Evolutionary conservation across 2,888 invertebrate species (phyloP), one percentile per base, ranked within the genome.

Genomic region (Laothoe populi): DNA sequence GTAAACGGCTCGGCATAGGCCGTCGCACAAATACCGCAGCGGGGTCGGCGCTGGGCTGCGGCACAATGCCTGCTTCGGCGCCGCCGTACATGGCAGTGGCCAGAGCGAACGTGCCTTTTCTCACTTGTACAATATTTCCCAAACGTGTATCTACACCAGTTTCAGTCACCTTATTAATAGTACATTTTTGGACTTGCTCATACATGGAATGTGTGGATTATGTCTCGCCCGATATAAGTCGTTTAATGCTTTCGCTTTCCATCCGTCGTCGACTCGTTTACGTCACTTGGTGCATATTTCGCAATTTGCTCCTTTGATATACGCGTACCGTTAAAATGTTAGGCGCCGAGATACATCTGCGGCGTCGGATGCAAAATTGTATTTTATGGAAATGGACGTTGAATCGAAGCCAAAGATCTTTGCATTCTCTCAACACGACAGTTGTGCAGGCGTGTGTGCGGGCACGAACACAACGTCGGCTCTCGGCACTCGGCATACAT

Each of bases 351-450:
- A 83, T 83, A 81, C 81, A 86, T 86, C 81, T 81, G 80, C 81
- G 79, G 77, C 78, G 77, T 78, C 69, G 75, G 79, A 77, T 75
- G 79, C 78, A 77, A 84, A 84, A 88, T 89, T 81, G 87, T 88
- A 86, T 88, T 90, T 90, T 89, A 90, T 91, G 87, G 83, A 88
- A 88, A 88, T 89, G 82, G 85, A 83, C 74, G 81, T 90, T 87
- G 88, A 90, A 87, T 84, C 84, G 79, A 80, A 86, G 89, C 88
- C 88, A 89, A 87, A 78, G 75, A 75, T 81, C 75, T 78, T 77
- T 84, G 85, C 87, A 88, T 85, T 84, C 84, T 82, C 81, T 74
- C 76, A 79, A 79, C 70, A 80, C 83, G 84, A 86, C 88, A 87
- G 86, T 84, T 84, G 88, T 88, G 82, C 84, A 82, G 79, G 83